Evolutionary conservation across 2,797 vertebrate genomes (phyloP).

Genomic region (Zenarchopterus dispar): DNA sequence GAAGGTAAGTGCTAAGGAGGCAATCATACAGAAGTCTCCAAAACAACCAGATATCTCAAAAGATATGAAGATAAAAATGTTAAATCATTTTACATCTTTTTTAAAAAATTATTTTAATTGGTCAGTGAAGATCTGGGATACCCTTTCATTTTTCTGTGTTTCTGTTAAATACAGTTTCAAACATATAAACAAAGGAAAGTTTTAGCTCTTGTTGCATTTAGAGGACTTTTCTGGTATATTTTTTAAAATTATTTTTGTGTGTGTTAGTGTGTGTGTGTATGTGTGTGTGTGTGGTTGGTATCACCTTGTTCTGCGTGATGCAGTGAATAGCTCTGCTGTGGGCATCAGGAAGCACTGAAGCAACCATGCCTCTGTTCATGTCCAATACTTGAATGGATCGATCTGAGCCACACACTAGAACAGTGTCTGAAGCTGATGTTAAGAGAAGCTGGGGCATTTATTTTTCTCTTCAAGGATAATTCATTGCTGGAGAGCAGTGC

Average conservation of each 20-base stretch:
- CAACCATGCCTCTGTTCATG: conserved; percentile 84
- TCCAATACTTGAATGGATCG: conserved; percentile 88
- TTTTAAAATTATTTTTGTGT: too few relatives aligned
- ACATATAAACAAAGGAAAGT: neutral
- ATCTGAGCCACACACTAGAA: conserved; percentile 86
- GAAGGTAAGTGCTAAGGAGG: too few relatives aligned
- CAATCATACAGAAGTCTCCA: too few relatives aligned
- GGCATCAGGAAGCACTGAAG: conserved; percentile 80
- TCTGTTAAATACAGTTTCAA: neutral
- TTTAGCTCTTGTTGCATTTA: neutral
- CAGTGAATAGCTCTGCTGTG: conserved; percentile 87
- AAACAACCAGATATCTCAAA: too few relatives aligned
- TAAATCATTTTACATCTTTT: too few relatives aligned
- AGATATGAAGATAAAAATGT: too few relatives aligned
- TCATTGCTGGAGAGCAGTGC: too few relatives aligned
- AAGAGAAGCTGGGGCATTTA: conserved; percentile 33
- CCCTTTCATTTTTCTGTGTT: neutral
- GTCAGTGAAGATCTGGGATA: neutral
- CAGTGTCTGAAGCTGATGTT: conserved; percentile 80
- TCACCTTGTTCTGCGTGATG: conserved; percentile 91
- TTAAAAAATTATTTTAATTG: too few relatives aligned
- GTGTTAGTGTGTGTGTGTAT: too few relatives aligned
- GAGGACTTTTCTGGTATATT: neutral
- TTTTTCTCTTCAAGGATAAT: neutral
- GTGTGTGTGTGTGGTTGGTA: conserved; percentile 12